phyloP scores from a whole-genome alignment of 2,888 invertebrate genomes.

The Dynastes maya region DNA sequence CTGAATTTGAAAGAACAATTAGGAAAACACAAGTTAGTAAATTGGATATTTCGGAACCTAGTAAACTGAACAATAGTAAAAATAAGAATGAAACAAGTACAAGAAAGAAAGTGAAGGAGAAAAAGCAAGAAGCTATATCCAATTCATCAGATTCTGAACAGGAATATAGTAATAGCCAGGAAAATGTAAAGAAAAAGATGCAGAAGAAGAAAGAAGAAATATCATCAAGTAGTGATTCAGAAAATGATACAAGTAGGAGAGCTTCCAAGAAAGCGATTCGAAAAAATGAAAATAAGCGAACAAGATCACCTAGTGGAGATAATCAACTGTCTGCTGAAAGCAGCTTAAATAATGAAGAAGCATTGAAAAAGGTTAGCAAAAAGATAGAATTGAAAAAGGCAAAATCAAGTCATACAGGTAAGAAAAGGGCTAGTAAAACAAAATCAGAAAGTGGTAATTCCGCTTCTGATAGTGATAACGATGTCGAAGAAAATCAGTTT shows the following conservation, averaged over 20 bases:
- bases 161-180: not conserved
- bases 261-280: too few relatives aligned
- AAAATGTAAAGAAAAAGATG: too few relatives aligned
- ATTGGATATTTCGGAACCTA: not conserved
- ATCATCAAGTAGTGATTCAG: not conserved
- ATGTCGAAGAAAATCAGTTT: not conserved
- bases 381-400: too few relatives aligned
- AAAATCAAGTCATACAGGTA: too few relatives aligned
- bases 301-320: too few relatives aligned
- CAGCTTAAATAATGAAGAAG: too few relatives aligned
- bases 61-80: not conserved
- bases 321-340: too few relatives aligned
- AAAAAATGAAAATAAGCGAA: too few relatives aligned
- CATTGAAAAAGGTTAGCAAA: too few relatives aligned
- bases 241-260: not conserved
- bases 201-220: not conserved
- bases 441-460: not conserved
- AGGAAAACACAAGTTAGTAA: constrained; percentile 24
- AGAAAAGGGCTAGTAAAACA: too few relatives aligned
- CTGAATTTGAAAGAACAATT: constrained; percentile 7
- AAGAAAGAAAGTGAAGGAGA: not conserved
- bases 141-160: constrained; percentile 1
- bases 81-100: not conserved
- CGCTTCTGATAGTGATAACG: not conserved
- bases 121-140: constrained; percentile 9